Conservation (phyloP, 2,797 vertebrate species). For the Tadarida brasiliensis region DNA sequence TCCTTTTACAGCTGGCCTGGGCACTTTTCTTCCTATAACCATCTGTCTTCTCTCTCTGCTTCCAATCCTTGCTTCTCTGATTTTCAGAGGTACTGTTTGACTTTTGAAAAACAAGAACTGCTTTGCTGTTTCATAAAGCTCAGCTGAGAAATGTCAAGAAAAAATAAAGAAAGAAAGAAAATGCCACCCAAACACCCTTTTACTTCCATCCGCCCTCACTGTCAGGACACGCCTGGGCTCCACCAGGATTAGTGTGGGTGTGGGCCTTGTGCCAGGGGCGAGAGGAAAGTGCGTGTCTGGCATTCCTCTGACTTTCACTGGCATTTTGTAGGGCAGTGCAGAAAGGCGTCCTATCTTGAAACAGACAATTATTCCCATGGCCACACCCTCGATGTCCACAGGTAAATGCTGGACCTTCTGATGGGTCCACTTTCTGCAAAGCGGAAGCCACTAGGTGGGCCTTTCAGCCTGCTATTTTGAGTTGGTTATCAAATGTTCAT, state of each 20-base stretch:
- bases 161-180: background rate
- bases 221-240: background rate
- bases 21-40: background rate
- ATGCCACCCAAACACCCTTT: background rate
- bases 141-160: conserved; percentile 67
- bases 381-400: background rate
- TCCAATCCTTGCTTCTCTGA: conserved; percentile 2
- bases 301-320: background rate
- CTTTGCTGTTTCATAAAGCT: conserved; percentile 47
- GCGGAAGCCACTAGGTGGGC: background rate
- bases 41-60: conserved; percentile 21
- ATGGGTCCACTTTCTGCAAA: background rate
- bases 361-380: background rate
- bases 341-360: background rate
- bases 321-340: background rate
- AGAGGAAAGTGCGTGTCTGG: background rate
- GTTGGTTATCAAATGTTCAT: background rate
- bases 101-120: conserved; percentile 67
- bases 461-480: background rate
- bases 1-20: background rate
- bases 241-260: background rate
- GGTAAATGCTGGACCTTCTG: background rate
- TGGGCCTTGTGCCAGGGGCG: background rate
- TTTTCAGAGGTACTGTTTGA: conserved; percentile 39
- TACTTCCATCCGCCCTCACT: background rate